Conservation (phyloP, 2,113 vertebrate genomes). For the Zosterops pallidus region DNA sequence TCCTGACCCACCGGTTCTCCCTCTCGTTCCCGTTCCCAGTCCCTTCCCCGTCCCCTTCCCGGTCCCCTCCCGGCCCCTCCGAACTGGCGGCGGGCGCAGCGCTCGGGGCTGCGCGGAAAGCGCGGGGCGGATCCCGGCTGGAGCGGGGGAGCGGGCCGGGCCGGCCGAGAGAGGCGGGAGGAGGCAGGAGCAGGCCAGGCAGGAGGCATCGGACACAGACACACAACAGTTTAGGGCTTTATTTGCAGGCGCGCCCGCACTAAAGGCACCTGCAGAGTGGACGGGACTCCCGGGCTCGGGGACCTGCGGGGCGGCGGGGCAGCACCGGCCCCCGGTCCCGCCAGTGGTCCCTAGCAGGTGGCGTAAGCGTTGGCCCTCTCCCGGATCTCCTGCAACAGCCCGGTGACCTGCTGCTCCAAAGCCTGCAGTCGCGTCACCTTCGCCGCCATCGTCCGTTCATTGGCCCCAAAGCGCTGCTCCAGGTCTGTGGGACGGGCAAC, state of each 20-base stretch:
- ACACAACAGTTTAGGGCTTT: not conserved
- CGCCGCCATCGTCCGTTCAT: constrained; percentile 73
- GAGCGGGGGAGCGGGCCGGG: not conserved
- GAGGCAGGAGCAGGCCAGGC: not conserved
- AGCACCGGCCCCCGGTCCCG: not conserved
- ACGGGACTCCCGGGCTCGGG: not conserved
- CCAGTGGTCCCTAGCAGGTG: constrained; percentile 64
- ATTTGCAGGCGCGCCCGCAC: not conserved
- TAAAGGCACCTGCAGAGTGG: not conserved
- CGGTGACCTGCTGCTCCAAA: constrained; percentile 72
- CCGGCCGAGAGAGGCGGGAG: not conserved
- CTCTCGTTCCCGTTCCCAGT: not conserved
- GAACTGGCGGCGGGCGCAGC: not conserved
- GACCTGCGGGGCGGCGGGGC: not conserved
- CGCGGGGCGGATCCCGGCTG: constrained; percentile 53
- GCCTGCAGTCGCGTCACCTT: constrained; percentile 71
- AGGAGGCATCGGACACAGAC: not conserved
- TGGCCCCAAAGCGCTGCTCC: constrained; percentile 76
- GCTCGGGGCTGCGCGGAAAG: constrained; percentile 40
- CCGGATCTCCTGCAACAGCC: constrained; percentile 70
- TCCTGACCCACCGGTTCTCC: not conserved
- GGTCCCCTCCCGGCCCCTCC: not conserved
- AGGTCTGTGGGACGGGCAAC: constrained; percentile 57
- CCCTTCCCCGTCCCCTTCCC: not conserved
- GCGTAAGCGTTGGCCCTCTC: constrained; percentile 70